Evolutionary conservation across 2,888 invertebrate genomes (phyloP), one percentile per base, ranked within the genome.

Genomic region (Eutolmus rufibarbis): DNA sequence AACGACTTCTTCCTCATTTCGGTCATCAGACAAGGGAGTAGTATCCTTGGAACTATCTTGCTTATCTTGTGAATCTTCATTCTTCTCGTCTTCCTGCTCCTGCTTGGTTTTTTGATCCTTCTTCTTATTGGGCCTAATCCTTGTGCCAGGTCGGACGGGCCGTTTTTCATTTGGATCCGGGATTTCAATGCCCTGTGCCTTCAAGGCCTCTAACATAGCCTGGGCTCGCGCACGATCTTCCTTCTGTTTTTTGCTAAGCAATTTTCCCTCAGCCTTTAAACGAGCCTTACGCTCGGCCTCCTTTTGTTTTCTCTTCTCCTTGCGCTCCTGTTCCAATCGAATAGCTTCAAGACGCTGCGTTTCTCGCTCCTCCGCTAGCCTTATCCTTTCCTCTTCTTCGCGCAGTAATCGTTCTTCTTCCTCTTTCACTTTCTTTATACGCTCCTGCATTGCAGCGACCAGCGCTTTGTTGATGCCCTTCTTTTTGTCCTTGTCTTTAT

Each of bases 241-340:
- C 91, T 97, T 98, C 91, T 99, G 98, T 92, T 98, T 98, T 0
- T 97, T 96, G 2, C 98, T 98, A 88, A 99, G 93, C 46, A 98
- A 94, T 93, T 98, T 99, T 2, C 99, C 99, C 93, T 99, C 99
- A n/a, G 97, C 97, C 92, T 99, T 99, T 90, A 98, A 94, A 91
- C 97, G 94, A 90, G 98, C 98, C 92, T 97, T 98, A 82, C 97
- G 95, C 91, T 98, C 98, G 91, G 97, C 98, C 93, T 98, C 97
- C 91, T 97, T 97, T 90, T 96, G 96, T 91, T 98, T 99, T 92
- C 96, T 97, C 91, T 95, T 95, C 89, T 97, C 97, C 91, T 97
- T 98, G 89, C 95, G 94, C 91, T 99, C 98, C 90, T 97, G 96
- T 91, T 98, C 98, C 89, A 97, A 92, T 88, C 96, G 93, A 76